Conservation (phyloP, 2,113 vertebrate species). For the Tragelaphus imberbis region DNA sequence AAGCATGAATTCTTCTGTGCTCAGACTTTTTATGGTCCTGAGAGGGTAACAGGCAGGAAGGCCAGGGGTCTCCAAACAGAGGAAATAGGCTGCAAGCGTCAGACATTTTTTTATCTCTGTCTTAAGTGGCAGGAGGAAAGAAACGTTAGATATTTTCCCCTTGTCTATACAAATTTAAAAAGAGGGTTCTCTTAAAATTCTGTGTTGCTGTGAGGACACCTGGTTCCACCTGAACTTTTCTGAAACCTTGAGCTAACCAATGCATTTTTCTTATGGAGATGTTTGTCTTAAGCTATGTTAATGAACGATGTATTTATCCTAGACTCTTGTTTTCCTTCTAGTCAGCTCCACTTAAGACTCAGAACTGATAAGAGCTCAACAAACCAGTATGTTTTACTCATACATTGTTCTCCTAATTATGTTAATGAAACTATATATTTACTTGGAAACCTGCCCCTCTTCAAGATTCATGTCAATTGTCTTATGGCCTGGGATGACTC, state of each 20-base stretch:
- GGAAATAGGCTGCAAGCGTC: not conserved
- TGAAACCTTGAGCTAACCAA: not conserved
- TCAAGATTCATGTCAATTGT: not conserved
- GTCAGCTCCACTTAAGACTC: not conserved
- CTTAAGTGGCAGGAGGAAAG: not conserved
- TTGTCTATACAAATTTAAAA: not conserved
- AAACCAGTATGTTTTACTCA: not conserved
- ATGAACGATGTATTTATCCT: not conserved
- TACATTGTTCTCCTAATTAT: not conserved
- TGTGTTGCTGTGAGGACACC: not conserved
- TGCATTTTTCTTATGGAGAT: not conserved
- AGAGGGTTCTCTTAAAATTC: not conserved
- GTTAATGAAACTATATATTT: not conserved
- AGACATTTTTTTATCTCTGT: not conserved
- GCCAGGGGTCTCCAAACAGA: not conserved
- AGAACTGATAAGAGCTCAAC: not conserved
- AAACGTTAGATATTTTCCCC: not conserved
- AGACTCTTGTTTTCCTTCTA: not conserved
- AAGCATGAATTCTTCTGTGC: fast-evolving
- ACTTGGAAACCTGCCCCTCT: not conserved
- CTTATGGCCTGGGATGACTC: not conserved
- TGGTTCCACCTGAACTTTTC: not conserved
- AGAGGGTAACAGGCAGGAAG: not conserved
- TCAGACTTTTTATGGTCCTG: not conserved
- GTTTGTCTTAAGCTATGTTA: not conserved